Evolutionary conservation across 2,888 invertebrate genomes (phyloP), one percentile per base, ranked within the genome.

Genomic region (Omphaloscelis lunosa): DNA sequence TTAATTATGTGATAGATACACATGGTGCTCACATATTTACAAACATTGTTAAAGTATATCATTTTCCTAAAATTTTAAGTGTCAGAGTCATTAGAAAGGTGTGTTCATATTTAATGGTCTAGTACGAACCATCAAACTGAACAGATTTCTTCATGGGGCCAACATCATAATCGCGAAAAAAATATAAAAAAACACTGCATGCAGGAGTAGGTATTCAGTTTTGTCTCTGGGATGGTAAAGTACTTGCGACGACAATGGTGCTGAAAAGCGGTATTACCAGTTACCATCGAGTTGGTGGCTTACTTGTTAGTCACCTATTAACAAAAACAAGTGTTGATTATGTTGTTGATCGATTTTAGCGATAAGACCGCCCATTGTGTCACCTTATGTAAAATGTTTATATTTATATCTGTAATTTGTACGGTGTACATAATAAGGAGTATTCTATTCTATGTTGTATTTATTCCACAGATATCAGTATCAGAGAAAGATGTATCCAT

Each of bases 401-500:
- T 8, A 51, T 20, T 48, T 48, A 15, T 39, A n/a, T 41, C 8
- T 65, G 63, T 39, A 51, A 41, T 65, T n/a, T 27, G 11, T 51
- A 51, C 11, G n/a, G 23, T 27, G 58, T 15, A 58, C 6, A 2
- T 56, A 51, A n/a, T 56, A n/a, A n/a, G 5, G 6, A 56, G 27
- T 48, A 23, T 15, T 51, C 15, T 65, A 65, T 41, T 20, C 8
- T 51, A 61, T 53, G 17, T 63, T 71, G n/a, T 27, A 61, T 74
- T 9, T 62, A 39, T 53, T 41, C 86, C 65, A 4, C 83, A 96
- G 95, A 80, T 95, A 39, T 91, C 93, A 0, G 85, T 95, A 65
- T 91, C 93, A 0, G 94, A 94, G 3, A 83, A 89, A 0, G 88
- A 95, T 76, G 86, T 89, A 23, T 88, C 88, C 0, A 69, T 91